Evolutionary conservation across 2,113 vertebrate species (phyloP), one percentile per base, ranked within the genome.

Genomic region (Vidua chalybeata): DNA sequence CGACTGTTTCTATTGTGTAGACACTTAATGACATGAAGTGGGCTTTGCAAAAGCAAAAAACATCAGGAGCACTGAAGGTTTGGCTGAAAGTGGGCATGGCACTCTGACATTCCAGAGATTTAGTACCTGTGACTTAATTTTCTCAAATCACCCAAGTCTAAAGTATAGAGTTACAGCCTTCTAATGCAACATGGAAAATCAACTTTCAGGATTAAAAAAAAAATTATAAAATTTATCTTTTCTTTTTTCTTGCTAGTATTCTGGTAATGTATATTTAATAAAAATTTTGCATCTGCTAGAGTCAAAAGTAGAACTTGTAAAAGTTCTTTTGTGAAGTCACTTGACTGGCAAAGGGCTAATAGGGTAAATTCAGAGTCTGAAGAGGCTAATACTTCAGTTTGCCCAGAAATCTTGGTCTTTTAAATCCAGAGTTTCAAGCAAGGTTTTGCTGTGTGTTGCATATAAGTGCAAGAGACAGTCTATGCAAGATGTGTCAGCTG

Each of bases 401-500:
- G 13, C 48, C 35, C 33, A 56, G 64, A 71, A 88, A 56, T 22
- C 51, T 59, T 48, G 6, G 17, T 48, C 49, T 76, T 52, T 58
- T 67, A 89, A 93, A 76, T 51, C 54, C 3, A 7, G 67, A 75
- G 52, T 76, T 80, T 75, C 59, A 31, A n/a, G n/a, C 78, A 64
- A 62, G 48, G 45, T 81, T 71, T 88, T 49, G 46, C 68, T 83
- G 63, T 13, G 22, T 17, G 69, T 93, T 76, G 26, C 28, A 24
- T 55, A 8, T 58, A 75, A 83, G 51, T 75, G 20, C 19, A 49
- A 80, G 72, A 84, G 87, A 35, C 46, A 64, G 2, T 67, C 76
- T 92, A 54, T 96, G 84, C 58, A 77, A 64, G 64, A 87, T 64
- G 12, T 74, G 92, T 97, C 95, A 95, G 93, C 94, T 95, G 84